A percentile compares a stretch with the other conserved stretches of the same genome.
phyloP scores from a whole-genome alignment of 2,113 vertebrate genomes.

The Pyxicephalus adspersus region DNA sequence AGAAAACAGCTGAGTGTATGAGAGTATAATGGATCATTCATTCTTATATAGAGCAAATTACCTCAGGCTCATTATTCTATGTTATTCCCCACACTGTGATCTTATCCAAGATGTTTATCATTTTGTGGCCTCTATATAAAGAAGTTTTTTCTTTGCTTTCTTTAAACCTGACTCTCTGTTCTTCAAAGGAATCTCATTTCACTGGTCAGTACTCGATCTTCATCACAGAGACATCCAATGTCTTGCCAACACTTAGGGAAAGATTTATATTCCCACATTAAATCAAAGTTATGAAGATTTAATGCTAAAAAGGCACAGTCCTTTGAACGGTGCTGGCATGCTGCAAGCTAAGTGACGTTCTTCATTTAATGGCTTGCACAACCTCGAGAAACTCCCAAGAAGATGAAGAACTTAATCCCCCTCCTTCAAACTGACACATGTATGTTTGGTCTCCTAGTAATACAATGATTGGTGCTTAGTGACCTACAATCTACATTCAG shows the following conservation, averaged over 20 bases:
- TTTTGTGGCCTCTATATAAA: slow-evolving; percentile 12
- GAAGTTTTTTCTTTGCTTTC: neutral
- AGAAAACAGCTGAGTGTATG: slow-evolving; percentile 35
- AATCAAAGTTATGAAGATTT: slow-evolving; percentile 52
- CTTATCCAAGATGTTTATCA: slow-evolving; percentile 50
- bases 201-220: slow-evolving; percentile 32
- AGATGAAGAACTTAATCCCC: slow-evolving; percentile 19
- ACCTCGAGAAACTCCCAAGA: slow-evolving; percentile 19
- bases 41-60: slow-evolving; percentile 21
- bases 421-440: neutral
- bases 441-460: slow-evolving; percentile 30
- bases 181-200: slow-evolving; percentile 49
- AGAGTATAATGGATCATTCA: neutral
- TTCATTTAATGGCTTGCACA: slow-evolving; percentile 46
- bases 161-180: slow-evolving; percentile 28
- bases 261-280: slow-evolving; percentile 53
- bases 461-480: neutral
- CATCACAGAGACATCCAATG: neutral
- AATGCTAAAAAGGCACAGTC: slow-evolving; percentile 20
- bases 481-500: neutral
- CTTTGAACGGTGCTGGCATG: slow-evolving; percentile 38
- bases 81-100: slow-evolving; percentile 35
- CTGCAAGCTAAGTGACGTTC: slow-evolving; percentile 32
- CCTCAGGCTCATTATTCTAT: slow-evolving; percentile 18
- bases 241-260: slow-evolving; percentile 35